Percentiles rank a stretch among this genome's conserved stretches.
Conservation (phyloP, 2,797 vertebrate species). For the Sebastolobus alascanus region DNA sequence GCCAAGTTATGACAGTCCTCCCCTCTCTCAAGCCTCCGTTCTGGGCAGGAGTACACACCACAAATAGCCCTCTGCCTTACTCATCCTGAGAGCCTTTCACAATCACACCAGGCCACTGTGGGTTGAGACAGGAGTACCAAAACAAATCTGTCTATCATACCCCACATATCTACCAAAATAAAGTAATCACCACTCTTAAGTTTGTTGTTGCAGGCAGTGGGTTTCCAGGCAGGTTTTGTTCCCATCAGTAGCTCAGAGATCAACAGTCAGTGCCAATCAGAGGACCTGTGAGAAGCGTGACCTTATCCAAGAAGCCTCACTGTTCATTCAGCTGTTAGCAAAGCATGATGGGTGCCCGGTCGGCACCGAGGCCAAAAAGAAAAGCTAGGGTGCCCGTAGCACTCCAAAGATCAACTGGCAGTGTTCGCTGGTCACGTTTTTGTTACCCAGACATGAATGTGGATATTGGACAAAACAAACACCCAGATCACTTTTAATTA, state of each 20-base stretch:
- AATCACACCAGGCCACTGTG: slow-evolving; percentile 59
- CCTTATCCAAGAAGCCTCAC: slow-evolving; percentile 28
- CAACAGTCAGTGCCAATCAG: slow-evolving; percentile 29
- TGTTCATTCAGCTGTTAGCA: slow-evolving; percentile 49
- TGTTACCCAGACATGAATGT: not conserved
- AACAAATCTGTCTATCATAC: slow-evolving; percentile 33
- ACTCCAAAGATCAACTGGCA: slow-evolving; percentile 13
- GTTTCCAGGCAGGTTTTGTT: slow-evolving; percentile 18
- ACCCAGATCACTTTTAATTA: not conserved
- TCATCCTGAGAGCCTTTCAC: slow-evolving; percentile 65
- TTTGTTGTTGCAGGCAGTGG: not conserved
- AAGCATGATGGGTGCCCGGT: slow-evolving; percentile 2
- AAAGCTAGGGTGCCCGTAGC: not conserved
- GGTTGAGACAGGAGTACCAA: slow-evolving; percentile 43
- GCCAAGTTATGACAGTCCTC: slow-evolving; percentile 46
- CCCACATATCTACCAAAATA: slow-evolving; percentile 31
- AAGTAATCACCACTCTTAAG: slow-evolving; percentile 24
- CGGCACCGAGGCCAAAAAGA: slow-evolving; percentile 3
- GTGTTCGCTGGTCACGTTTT: slow-evolving; percentile 6
- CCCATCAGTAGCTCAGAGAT: slow-evolving; percentile 4
- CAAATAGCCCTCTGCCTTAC: slow-evolving; percentile 68
- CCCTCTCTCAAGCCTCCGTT: slow-evolving; percentile 51
- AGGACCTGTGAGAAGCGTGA: not conserved
- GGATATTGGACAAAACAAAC: not conserved
- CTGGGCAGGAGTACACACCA: slow-evolving; percentile 68